Conservation (phyloP, 2,113 vertebrate genomes). For the Saguinus imperator region DNA sequence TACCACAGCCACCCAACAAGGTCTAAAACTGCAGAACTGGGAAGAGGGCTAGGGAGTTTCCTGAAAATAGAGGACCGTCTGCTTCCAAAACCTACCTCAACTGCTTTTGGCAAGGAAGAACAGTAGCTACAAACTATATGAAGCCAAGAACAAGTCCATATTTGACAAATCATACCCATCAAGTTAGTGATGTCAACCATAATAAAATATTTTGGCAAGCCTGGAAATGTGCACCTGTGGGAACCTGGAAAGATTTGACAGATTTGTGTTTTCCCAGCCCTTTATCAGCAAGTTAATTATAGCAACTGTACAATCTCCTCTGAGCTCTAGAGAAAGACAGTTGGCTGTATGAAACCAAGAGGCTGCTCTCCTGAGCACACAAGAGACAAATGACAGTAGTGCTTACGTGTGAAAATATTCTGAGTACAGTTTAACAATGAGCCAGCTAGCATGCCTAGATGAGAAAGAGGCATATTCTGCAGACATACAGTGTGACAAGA, state of each 20-base stretch:
- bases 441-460: background rate
- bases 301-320: constrained; percentile 52
- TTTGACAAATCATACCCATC: constrained; percentile 63
- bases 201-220: constrained; percentile 60
- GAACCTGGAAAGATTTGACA: constrained; percentile 61
- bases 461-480: background rate
- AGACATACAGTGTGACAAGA: accelerated
- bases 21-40: background rate
- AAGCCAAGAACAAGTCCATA: constrained; percentile 65
- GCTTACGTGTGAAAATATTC: background rate
- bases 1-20: background rate
- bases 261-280: constrained; percentile 65
- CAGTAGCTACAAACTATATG: constrained; percentile 26
- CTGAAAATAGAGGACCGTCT: constrained; percentile 11
- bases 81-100: constrained; percentile 24
- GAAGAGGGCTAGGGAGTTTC: background rate
- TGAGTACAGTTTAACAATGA: background rate
- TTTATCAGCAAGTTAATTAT: constrained; percentile 72
- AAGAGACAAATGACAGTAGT: constrained; percentile 26
- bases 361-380: background rate
- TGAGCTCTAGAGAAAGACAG: constrained; percentile 25
- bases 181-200: constrained; percentile 63
- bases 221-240: constrained; percentile 61
- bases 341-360: constrained; percentile 36
- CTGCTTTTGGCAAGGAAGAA: constrained; percentile 59